Percentiles rank a stretch among this genome's conserved stretches.
Conservation (phyloP, 2,888 invertebrate genomes). For the Desoria tigrina region DNA sequence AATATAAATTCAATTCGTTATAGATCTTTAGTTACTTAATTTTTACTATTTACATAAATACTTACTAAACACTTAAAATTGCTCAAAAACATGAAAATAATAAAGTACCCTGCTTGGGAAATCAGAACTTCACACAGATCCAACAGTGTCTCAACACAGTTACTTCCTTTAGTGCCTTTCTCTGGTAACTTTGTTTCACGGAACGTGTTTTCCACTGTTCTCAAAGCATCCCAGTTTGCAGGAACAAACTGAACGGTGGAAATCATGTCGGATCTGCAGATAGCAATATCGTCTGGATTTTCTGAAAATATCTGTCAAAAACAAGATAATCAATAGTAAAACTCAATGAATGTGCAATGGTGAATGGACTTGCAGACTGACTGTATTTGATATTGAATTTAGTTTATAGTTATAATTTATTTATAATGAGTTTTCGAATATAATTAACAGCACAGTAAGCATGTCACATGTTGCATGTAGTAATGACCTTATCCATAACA, state of each 20-base stretch:
- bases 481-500: constrained; percentile 42
- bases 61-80: constrained; percentile 5
- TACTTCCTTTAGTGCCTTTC: background rate
- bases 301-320: constrained; percentile 43
- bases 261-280: constrained; percentile 28
- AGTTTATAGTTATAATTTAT: no score
- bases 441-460: no score
- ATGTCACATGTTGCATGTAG: no score
- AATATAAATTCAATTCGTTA: background rate
- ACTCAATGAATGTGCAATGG: background rate
- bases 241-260: constrained; percentile 21
- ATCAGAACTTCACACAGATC: constrained; percentile 24
- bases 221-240: constrained; percentile 32
- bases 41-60: background rate
- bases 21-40: background rate
- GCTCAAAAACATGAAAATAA: background rate
- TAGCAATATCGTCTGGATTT: constrained; percentile 30
- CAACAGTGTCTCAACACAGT: constrained; percentile 17
- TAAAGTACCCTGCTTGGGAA: constrained; percentile 29
- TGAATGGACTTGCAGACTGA: no score
- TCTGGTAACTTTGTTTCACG: background rate
- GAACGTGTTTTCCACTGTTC: constrained; percentile 6
- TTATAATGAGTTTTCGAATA: no score
- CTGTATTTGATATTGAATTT: no score
- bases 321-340: constrained; percentile 1